phyloP scores from a whole-genome alignment of 2,888 invertebrate species.

The Disparrhopalites patrizii region DNA sequence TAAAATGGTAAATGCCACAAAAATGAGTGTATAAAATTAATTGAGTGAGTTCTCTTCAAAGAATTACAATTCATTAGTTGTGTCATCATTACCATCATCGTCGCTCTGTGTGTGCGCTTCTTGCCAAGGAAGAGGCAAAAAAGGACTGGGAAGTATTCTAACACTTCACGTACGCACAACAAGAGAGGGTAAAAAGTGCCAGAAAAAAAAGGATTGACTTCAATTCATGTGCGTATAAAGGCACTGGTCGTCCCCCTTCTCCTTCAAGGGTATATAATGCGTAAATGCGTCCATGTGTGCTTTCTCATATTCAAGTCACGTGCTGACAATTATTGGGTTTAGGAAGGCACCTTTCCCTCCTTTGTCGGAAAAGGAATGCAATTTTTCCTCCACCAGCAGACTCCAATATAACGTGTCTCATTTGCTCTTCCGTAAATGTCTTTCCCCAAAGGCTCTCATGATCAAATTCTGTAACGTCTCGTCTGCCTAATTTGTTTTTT shows the following conservation, averaged over 20 bases:
- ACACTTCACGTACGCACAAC: no score
- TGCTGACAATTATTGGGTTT: constrained; percentile 18
- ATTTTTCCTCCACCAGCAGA: constrained; percentile 1
- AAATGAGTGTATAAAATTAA: not conserved
- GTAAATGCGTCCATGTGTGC: not conserved
- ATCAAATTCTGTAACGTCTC: no score
- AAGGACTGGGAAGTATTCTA: not conserved
- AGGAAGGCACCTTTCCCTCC: constrained; percentile 4
- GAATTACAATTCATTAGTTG: not conserved
- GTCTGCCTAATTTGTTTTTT: no score
- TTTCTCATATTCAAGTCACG: constrained; percentile 15
- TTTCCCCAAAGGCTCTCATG: no score
- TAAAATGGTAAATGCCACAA: no score
- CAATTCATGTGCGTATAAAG: no score
- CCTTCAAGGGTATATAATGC: not conserved
- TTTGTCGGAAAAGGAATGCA: constrained; percentile 7
- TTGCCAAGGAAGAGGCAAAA: no score
- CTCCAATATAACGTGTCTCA: not conserved
- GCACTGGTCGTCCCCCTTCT: no score
- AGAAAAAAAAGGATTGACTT: no score
- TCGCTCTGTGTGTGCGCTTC: no score
- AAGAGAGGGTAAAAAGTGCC: no score
- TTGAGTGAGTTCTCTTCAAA: not conserved
- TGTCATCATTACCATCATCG: constrained; percentile 3
- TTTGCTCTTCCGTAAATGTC: not conserved